phyloP scores from a whole-genome alignment of 2,113 vertebrate species.

The Xenopus laevis region DNA sequence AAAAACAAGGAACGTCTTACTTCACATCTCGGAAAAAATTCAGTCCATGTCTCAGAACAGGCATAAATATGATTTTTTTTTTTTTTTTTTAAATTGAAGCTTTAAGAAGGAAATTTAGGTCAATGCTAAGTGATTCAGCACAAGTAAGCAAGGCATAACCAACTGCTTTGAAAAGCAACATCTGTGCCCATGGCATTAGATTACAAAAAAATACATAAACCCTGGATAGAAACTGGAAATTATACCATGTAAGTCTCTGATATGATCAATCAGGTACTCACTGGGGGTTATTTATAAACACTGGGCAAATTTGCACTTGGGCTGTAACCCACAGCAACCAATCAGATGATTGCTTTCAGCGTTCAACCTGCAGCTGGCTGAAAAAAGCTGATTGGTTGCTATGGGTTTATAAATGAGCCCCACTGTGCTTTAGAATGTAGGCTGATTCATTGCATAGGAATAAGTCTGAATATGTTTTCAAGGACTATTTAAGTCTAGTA shows the following conservation, averaged over 20 bases:
- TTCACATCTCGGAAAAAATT: too few relatives aligned
- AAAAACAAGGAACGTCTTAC: too few relatives aligned
- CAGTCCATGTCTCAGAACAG: too few relatives aligned
- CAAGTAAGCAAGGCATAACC: not conserved
- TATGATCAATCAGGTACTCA: not conserved
- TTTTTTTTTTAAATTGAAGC: not conserved
- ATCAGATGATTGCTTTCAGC: too few relatives aligned
- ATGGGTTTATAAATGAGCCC: not conserved
- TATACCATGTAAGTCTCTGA: not conserved
- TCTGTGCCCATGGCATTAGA: not conserved
- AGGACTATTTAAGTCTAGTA: too few relatives aligned
- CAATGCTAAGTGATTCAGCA: not conserved
- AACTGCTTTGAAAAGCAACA: not conserved
- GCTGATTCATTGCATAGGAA: not conserved
- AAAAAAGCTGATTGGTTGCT: too few relatives aligned
- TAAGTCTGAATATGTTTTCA: not conserved
- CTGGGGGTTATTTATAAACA: too few relatives aligned
- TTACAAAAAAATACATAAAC: not conserved
- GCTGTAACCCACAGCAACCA: too few relatives aligned
- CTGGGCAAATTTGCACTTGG: too few relatives aligned
- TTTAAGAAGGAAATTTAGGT: constrained; percentile 6
- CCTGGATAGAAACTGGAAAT: constrained; percentile 1
- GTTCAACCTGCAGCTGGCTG: too few relatives aligned
- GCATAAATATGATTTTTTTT: not conserved
- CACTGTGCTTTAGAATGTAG: not conserved